Base-by-base conservation (phyloP, 2,888 invertebrate species). In the Ectemnius cavifrons region DNA sequence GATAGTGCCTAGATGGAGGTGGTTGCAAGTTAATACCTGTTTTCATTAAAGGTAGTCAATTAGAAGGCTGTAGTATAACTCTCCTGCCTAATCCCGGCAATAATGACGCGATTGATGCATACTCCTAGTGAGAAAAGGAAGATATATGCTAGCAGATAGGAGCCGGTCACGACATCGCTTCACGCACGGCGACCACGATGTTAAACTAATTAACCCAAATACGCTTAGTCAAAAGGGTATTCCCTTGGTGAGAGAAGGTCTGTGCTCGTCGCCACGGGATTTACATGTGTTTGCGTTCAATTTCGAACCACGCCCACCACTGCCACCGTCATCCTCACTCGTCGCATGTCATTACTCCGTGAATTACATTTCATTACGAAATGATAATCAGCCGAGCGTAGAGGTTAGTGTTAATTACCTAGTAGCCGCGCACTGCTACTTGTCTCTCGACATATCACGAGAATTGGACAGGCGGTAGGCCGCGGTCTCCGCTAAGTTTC, bases 321-420 rank as follows among this genome's bases (percentile, higher is more conserved):
- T 8, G 11, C 8, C 45, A 18, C 14, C 52, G 18, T 13, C 1
- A 16, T 28, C 63, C 23, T 20, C 28, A 28, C 52, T 37, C 14
- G 61, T 46, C 52, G 52, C 52, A 16, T 16, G 52, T 52, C 63
- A 61, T 70, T 64, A 58, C 28, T 65, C 65, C 63, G 62, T 65
- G 59, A 64, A 77, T 71, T 71, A 60, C 59, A 60, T 60, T 61
- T 71, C 71, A 57, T 75, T 77, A 71, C 49, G 37, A 27, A 49
- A 37, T 20, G 67, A 49, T 67, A 63, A 68, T 67, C 71, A 75
- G 65, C 65, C 45, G 56, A 28, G 27, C 8, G 37, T 60, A 28
- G 46, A 46, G 56, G 49, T 57, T 14, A 23, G 57, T 52, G 72
- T 76, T 71, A 71, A 77, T 77, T 64, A 58, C 56, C 59, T 16